phyloP scores from a whole-genome alignment of 1,140 invertebrate species.

The Platyscapa corneri region DNA sequence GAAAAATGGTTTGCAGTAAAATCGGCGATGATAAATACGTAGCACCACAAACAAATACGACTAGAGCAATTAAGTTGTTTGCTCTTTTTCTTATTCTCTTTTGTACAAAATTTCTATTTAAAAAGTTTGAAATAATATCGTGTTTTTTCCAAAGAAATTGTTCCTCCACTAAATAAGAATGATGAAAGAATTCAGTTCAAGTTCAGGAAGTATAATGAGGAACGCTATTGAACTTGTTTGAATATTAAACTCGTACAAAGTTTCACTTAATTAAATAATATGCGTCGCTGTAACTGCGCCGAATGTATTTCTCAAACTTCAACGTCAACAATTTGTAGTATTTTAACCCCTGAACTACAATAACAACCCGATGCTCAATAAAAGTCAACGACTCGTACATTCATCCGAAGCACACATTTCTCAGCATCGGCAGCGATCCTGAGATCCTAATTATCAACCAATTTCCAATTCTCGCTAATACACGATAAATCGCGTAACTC shows the following conservation, averaged over 20 bases:
- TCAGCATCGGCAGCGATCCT: too few relatives aligned
- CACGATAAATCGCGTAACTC: neutral
- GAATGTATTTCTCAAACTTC: neutral
- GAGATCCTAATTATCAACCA: neutral
- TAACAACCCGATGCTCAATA: neutral
- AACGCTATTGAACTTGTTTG: neutral
- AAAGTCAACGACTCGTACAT: too few relatives aligned
- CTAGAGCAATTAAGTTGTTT: neutral
- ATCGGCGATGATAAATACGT: neutral
- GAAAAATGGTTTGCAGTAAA: too few relatives aligned
- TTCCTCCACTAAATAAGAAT: neutral
- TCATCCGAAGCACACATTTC: too few relatives aligned
- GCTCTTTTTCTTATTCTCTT: too few relatives aligned
- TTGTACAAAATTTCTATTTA: too few relatives aligned
- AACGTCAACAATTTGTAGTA: neutral
- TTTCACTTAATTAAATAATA: neutral
- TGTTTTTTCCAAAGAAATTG: neutral
- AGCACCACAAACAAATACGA: neutral
- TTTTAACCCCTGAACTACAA: neutral
- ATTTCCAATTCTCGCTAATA: neutral
- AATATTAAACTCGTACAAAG: neutral
- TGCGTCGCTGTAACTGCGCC: neutral
- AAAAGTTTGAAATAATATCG: too few relatives aligned
- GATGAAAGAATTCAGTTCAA: neutral
- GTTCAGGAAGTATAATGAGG: neutral